Conservation (phyloP, 2,888 invertebrate species). For the Metalampra italica region DNA sequence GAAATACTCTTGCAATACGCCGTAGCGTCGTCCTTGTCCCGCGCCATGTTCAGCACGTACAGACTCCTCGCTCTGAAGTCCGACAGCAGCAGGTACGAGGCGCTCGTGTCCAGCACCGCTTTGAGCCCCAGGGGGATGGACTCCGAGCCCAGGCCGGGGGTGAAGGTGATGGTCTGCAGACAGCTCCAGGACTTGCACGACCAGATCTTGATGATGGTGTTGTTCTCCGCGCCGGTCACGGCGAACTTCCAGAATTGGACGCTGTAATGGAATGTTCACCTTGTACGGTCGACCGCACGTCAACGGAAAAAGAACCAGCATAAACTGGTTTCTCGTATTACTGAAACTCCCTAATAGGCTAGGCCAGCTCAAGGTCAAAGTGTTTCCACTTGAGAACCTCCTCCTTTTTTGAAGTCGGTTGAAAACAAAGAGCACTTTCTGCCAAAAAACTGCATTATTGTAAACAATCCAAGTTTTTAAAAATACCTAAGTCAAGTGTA, state of each 20-base stretch:
- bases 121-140: slow-evolving; percentile 75
- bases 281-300: no score
- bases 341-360: no score
- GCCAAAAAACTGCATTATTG: no score
- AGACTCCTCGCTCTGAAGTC: slow-evolving; percentile 91
- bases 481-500: no score
- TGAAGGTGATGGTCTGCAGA: slow-evolving; percentile 90
- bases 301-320: no score
- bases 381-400: no score
- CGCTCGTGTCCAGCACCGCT: slow-evolving; percentile 90
- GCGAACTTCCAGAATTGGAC: slow-evolving; percentile 96
- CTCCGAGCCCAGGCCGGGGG: slow-evolving; percentile 61
- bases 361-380: no score
- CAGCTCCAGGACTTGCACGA: slow-evolving; percentile 97
- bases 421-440: no score
- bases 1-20: slow-evolving; percentile 87
- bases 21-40: slow-evolving; percentile 65
- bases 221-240: slow-evolving; percentile 93
- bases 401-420: no score
- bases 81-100: slow-evolving; percentile 91
- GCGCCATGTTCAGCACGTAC: slow-evolving; percentile 86
- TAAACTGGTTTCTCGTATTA: no score
- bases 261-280: slow-evolving; percentile 24
- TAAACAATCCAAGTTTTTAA: no score
- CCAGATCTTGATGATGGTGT: slow-evolving; percentile 95